Conservation (phyloP, 2,888 invertebrate species). For the Drosophila kuntzei region DNA sequence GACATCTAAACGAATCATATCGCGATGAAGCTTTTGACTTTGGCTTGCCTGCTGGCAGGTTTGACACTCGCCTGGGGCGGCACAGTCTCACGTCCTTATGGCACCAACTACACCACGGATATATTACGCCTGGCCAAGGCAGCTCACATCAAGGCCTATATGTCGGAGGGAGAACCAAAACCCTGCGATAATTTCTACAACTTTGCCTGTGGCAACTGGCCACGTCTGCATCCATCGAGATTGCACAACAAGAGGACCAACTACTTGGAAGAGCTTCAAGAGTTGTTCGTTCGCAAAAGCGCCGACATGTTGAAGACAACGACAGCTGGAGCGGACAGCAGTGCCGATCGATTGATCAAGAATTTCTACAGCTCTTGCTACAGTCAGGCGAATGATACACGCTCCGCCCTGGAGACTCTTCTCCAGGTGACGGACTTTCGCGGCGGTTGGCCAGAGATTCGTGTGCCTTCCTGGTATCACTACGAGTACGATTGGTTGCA, state of each 20-base stretch:
- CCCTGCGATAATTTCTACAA: conserved; percentile 82
- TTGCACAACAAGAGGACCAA: conserved; percentile 63
- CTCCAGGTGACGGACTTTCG: conserved; percentile 70
- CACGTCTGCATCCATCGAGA: conserved; percentile 71
- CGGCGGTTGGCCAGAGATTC: conserved; percentile 83
- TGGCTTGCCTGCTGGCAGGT: conserved; percentile 35
- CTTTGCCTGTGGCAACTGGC: conserved; percentile 84
- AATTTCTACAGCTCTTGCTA: conserved; percentile 79
- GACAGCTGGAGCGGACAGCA: conserved; percentile 58
- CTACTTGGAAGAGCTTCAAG: conserved; percentile 78
- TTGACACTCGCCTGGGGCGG: conserved; percentile 8
- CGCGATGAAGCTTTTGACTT: conserved; percentile 17
- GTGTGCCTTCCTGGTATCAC: conserved; percentile 75
- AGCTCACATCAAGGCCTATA: conserved; percentile 77
- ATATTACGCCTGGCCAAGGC: conserved; percentile 81
- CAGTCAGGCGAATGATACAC: conserved; percentile 56
- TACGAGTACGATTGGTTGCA: conserved; percentile 82
- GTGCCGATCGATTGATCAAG: conserved; percentile 76
- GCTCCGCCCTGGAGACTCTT: conserved; percentile 63
- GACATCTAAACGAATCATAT: conserved; percentile 55
- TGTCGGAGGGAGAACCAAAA: conserved; percentile 57
- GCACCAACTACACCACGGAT: conserved; percentile 75
- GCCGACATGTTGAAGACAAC: conserved; percentile 71
- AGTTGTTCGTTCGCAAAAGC: conserved; percentile 79
- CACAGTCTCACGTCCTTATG: conserved; percentile 43